These are phyloP conservation scores for Oenanthe melanoleuca DNA, from an alignment of 2,113 vertebrate genomes.

Conservation along the genomic window DNA sequence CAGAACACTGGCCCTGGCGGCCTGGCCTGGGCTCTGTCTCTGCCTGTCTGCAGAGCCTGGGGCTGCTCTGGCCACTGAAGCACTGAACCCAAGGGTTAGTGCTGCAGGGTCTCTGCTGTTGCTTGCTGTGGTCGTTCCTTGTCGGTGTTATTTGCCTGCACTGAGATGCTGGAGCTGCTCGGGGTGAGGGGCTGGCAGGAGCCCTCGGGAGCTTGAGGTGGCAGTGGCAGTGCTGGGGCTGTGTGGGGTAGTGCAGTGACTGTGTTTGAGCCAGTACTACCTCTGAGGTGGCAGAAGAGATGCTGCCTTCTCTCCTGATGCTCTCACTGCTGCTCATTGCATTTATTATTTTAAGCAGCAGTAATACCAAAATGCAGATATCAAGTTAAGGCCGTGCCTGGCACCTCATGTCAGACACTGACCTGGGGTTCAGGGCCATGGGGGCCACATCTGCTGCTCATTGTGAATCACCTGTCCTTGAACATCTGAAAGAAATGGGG, in stretches of 20 bases:
- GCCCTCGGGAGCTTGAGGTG: rapidly evolving
- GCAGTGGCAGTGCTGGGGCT: not conserved
- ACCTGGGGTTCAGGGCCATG: rapidly evolving
- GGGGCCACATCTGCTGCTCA: not conserved
- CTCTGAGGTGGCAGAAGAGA: not conserved
- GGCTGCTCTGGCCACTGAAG: not conserved
- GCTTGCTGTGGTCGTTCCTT: rapidly evolving
- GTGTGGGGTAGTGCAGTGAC: rapidly evolving
- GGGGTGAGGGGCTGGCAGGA: not conserved
- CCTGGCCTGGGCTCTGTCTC: not conserved
- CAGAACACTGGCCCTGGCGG: not conserved
- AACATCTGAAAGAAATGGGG: not conserved
- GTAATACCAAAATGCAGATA: not conserved
- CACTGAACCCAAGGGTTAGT: rapidly evolving
- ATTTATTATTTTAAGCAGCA: not conserved
- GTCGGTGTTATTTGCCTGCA: not conserved
- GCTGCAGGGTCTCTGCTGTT: rapidly evolving
- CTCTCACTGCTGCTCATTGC: not conserved
- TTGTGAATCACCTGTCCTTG: rapidly evolving
- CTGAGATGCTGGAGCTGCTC: not conserved
- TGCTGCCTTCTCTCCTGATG: not conserved
- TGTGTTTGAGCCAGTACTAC: not conserved
- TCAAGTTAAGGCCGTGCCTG: not conserved
- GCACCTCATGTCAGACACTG: not conserved
- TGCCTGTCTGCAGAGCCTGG: rapidly evolving